Evolutionary conservation across 2,797 vertebrate species (phyloP), one percentile per base, ranked within the genome.

Genomic region (Fistularia commersonii): DNA sequence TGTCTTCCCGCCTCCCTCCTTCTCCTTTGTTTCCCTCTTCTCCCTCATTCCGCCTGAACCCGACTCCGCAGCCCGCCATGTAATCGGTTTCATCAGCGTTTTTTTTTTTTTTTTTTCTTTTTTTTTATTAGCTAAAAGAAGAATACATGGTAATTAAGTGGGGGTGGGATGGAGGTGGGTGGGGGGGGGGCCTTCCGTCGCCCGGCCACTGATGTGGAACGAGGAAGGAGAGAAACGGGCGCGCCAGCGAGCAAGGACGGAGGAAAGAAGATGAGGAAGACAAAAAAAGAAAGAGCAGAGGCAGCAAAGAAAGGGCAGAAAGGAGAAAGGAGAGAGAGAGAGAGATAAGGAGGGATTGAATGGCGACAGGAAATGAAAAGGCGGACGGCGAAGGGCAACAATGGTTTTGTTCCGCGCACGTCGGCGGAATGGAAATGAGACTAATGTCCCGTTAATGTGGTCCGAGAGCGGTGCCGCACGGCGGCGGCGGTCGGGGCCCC

Each of bases 71-170:
- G 77, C 57, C 79, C 70, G 77, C 82, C 75, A 74, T 88, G 83
- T 88, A 90, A 91, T 91, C 90, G 71, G 77, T 88, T 89, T 87
- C 85, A 91, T 88, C 88, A 88, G 81, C 80, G 69, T n/a, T n/a
- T n/a, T n/a, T n/a, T n/a, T n/a, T n/a, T n/a, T n/a, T n/a, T n/a
- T n/a, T n/a, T n/a, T n/a, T n/a, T n/a, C n/a, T n/a, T n/a, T n/a
- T 81, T 89, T 90, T 89, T 88, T 89, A 90, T 91, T 89, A 91
- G 84, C 83, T 77, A 69, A 84, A 51, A n/a, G 83, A 86, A 90
- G 88, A 90, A 90, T 89, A 85, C 81, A 80, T 81, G 83, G 87
- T 90, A 90, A 92, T 92, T 90, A 91, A 87, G 84, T 80, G 71
- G 81, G 74, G 71, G 80, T 83, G n/a, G 81, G 52, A 42, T 76